Base-by-base conservation (phyloP, 2,113 vertebrate genomes). In the Notarius lentiginosus region DNA sequence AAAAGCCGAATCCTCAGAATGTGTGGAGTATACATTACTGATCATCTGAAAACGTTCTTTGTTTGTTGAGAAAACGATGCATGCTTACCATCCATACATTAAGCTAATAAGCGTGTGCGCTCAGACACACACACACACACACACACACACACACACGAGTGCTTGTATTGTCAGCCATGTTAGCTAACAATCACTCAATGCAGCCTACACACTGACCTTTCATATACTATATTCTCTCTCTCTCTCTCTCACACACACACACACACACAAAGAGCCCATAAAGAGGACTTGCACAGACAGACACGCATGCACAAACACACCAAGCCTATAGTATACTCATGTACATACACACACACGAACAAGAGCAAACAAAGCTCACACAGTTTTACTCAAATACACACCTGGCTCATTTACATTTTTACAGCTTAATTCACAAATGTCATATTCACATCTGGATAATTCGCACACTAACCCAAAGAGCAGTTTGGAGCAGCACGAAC, bases 201-300 rank as follows among this genome's bases (percentile, higher is more conserved):
- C 49, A 83, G 81, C 61, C 51, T 83, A 66, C 49, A 83, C 81
- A 83, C 41, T 83, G 41, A n/a, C 61, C 61, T 56, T 66, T 66
- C 61, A 66, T 83, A 83, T 66, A 83, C 34, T 66, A 14, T 79
- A 58, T 56, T 56, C 76, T 58, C 84, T 77, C 30, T 24, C 55
- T 55, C 63, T 53, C 56, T 17, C 41, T 41, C 41, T 3, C 68
- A 72, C 82, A 83, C 24, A 55, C 82, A 84, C 51, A 73, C 34
- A 22, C 79, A 41, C 55, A 83, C 27, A 83, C 79, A 81, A 60
- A 63, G 80, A 17, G 60, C 58, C 60, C 34, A 24, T 63, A 82
- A 65, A 82, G 30, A 22, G 18, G 18, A 41, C 27, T 30, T 34
- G 17, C 6, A 2, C 10, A 41, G 5, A 79, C 60, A 30, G 41